Evolutionary conservation across 1,140 invertebrate species (phyloP).

Genomic region (Ceratoteleas bidentatus): DNA sequence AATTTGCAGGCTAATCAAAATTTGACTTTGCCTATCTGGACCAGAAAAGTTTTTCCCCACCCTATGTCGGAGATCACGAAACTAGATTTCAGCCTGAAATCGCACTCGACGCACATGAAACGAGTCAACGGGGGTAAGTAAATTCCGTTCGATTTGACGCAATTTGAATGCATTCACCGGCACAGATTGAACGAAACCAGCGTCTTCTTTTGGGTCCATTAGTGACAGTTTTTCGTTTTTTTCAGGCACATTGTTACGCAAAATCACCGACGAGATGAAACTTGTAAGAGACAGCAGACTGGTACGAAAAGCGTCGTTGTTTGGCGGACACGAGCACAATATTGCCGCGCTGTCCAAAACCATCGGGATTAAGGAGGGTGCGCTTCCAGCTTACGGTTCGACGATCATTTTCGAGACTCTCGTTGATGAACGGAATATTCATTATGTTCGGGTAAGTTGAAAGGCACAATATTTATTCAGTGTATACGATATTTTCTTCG

Average conservation of each 20-base stretch:
- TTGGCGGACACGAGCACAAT: constrained; percentile 74
- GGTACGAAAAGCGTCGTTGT: constrained; percentile 73
- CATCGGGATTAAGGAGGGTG: constrained; percentile 72
- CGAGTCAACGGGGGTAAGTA: constrained; percentile 74
- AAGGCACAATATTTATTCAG: not conserved
- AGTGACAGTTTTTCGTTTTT: constrained; percentile 12
- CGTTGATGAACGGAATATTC: constrained; percentile 66
- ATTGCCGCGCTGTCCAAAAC: constrained; percentile 68
- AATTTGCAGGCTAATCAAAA: constrained; percentile 72
- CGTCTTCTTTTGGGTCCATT: constrained; percentile 7
- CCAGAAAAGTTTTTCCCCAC: constrained; percentile 71
- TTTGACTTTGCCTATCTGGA: constrained; percentile 75
- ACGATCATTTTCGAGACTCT: constrained; percentile 75
- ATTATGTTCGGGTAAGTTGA: constrained; percentile 71
- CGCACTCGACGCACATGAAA: constrained; percentile 70
- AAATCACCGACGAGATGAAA: constrained; percentile 72
- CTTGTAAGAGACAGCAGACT: constrained; percentile 60
- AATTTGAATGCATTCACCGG: not conserved
- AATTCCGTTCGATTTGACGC: constrained; percentile 1
- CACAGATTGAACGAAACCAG: not conserved
- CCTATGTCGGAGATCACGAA: constrained; percentile 74
- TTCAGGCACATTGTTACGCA: constrained; percentile 71
- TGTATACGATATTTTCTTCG: too few relatives aligned
- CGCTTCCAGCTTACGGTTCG: constrained; percentile 74
- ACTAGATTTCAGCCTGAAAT: constrained; percentile 72